Percentiles rank a stretch among this genome's conserved stretches.
phyloP scores from a whole-genome alignment of 2,797 vertebrate genomes.

The Taeniopygia guttata region DNA sequence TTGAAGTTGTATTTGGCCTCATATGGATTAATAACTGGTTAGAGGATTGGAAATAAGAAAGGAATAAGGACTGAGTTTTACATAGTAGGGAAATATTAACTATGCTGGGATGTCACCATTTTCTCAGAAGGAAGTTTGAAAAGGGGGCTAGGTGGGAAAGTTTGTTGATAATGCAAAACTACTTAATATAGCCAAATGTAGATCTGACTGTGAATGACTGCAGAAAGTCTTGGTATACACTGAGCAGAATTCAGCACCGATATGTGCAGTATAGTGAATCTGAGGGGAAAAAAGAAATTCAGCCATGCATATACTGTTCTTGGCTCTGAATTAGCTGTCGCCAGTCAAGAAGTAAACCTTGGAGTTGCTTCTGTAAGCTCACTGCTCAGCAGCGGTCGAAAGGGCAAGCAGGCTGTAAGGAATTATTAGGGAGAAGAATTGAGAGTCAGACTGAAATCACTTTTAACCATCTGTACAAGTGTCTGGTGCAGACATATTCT shows the following conservation, averaged over 20 bases:
- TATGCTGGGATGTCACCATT: not conserved
- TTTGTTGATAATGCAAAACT: not conserved
- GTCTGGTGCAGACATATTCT: not conserved
- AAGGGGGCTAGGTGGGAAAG: not conserved
- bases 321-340: conserved; percentile 2
- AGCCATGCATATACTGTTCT: not conserved
- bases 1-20: not conserved
- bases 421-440: not conserved
- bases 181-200: not conserved
- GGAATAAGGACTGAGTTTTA: not conserved
- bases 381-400: not conserved
- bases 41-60: not conserved
- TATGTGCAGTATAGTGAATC: not conserved
- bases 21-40: not conserved
- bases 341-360: conserved; percentile 2
- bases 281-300: not conserved
- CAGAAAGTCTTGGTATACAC: not conserved
- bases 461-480: not conserved
- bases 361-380: not conserved
- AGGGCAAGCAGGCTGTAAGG: not conserved
- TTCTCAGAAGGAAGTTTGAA: not conserved
- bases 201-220: not conserved
- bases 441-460: not conserved
- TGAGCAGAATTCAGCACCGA: not conserved
- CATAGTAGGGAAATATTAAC: not conserved